Conservation (phyloP, 1,140 invertebrate genomes). For the Atta cephalotes region DNA sequence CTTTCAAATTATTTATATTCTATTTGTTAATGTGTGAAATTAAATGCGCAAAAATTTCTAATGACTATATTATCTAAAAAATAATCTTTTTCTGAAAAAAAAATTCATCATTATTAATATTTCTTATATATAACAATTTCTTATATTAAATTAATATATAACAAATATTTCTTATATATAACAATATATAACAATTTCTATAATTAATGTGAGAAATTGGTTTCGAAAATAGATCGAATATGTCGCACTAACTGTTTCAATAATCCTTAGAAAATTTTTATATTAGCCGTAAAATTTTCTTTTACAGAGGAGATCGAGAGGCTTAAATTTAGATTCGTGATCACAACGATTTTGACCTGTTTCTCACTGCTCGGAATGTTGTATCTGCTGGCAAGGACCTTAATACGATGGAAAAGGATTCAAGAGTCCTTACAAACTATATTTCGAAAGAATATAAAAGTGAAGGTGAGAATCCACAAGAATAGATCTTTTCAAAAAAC, state of each 20-base stretch:
- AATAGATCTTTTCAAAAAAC: background rate
- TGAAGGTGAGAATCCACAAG: constrained; percentile 69
- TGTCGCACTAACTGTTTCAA: background rate
- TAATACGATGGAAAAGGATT: constrained; percentile 75
- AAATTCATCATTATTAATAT: background rate
- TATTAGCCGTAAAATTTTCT: background rate
- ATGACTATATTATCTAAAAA: background rate
- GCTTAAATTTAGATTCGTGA: constrained; percentile 71
- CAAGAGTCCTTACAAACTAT: constrained; percentile 68
- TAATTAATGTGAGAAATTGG: background rate
- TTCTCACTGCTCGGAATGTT: constrained; percentile 71
- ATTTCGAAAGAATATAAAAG: constrained; percentile 73
- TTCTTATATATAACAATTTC: background rate
- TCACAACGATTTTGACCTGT: constrained; percentile 72
- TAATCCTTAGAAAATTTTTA: background rate
- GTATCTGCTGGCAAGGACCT: constrained; percentile 66
- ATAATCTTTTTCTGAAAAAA: background rate
- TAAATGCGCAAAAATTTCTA: background rate
- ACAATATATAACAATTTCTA: background rate
- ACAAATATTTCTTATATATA: too few relatives aligned
- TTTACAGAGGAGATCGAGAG: constrained; percentile 74
- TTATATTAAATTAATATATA: too few relatives aligned
- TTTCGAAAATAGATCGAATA: background rate
- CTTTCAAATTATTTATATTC: background rate
- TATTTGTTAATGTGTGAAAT: background rate